Percentiles rank a stretch among this genome's conserved stretches.
These are phyloP conservation scores for Drosophila limbata DNA, from an alignment of 2,888 invertebrate species.

Conservation along the genomic window DNA sequence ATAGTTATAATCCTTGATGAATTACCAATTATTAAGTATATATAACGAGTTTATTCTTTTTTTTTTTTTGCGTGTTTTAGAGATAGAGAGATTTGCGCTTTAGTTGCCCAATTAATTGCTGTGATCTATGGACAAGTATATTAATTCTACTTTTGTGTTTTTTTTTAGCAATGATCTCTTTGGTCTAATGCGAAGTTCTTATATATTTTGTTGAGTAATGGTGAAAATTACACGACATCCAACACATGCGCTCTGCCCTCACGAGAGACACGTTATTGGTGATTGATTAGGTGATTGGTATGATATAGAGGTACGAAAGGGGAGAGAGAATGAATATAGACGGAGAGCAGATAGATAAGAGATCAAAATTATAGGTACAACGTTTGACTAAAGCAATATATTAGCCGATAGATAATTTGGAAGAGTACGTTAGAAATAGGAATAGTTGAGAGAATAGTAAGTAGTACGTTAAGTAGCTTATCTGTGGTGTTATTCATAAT, in stretches of 20 bases:
- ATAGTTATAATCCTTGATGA: conserved; percentile 77
- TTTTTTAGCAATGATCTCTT: conserved; percentile 65
- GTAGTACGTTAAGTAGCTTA: conserved; percentile 50
- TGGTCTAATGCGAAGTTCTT: conserved; percentile 64
- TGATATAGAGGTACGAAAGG: conserved; percentile 33
- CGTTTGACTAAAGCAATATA: conserved; percentile 58
- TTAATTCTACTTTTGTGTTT: conserved; percentile 13
- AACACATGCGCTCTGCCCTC: conserved; percentile 86
- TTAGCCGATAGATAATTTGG: conserved; percentile 73
- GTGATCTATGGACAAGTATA: conserved; percentile 57
- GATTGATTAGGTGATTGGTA: conserved; percentile 67
- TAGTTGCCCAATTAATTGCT: conserved; percentile 55
- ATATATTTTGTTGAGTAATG: conserved; percentile 67
- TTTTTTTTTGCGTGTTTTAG: conserved; percentile 43
- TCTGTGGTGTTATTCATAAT: conserved; percentile 68
- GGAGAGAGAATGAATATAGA: conserved; percentile 31
- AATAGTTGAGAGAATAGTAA: conserved; percentile 11
- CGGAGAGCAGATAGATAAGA: conserved; percentile 22
- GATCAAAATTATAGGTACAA: conserved; percentile 44
- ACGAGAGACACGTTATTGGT: conserved; percentile 85
- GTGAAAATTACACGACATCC: conserved; percentile 85
- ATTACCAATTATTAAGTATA: conserved; percentile 49
- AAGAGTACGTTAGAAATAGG: conserved; percentile 62
- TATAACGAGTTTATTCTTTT: conserved; percentile 32
- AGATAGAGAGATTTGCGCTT: conserved; percentile 60